phyloP scores from a whole-genome alignment of 2,888 invertebrate species.

The Protophormia terraenovae region DNA sequence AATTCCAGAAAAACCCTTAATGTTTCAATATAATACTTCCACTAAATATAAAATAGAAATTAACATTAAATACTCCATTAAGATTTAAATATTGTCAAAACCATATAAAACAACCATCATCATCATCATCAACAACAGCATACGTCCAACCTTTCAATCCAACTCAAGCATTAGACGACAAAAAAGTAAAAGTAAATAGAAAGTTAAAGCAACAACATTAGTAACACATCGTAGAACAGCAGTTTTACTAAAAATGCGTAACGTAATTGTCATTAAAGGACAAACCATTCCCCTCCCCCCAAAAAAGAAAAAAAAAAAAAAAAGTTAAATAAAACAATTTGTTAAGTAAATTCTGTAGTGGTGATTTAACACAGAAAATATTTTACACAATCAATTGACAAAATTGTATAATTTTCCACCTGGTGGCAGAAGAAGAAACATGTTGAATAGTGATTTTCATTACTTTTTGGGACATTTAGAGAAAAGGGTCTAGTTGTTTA shows the following conservation, averaged over 20 bases:
- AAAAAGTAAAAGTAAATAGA: conserved; percentile 10
- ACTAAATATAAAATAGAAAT: not conserved
- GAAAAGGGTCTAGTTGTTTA: not conserved
- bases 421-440: not conserved
- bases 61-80: conserved; percentile 25
- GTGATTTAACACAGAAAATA: not conserved
- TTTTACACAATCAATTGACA: not conserved
- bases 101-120: not conserved
- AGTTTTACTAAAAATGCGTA: conserved; percentile 53
- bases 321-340: conserved; percentile 25
- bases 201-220: conserved; percentile 39
- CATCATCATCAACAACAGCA: not conserved
- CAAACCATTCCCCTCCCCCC: too few species aligned
- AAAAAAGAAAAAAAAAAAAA: not conserved
- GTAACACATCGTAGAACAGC: conserved; percentile 52
- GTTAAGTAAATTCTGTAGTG: conserved; percentile 5
- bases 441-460: not conserved
- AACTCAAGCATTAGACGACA: not conserved
- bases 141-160: not conserved
- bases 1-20: not conserved
- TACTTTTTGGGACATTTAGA: not conserved
- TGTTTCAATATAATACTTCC: too few species aligned
- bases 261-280: conserved; percentile 43
- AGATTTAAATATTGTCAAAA: conserved; percentile 11
- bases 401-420: not conserved